Conservation (phyloP, 2,113 vertebrate genomes). For the Carassius gibelio region DNA sequence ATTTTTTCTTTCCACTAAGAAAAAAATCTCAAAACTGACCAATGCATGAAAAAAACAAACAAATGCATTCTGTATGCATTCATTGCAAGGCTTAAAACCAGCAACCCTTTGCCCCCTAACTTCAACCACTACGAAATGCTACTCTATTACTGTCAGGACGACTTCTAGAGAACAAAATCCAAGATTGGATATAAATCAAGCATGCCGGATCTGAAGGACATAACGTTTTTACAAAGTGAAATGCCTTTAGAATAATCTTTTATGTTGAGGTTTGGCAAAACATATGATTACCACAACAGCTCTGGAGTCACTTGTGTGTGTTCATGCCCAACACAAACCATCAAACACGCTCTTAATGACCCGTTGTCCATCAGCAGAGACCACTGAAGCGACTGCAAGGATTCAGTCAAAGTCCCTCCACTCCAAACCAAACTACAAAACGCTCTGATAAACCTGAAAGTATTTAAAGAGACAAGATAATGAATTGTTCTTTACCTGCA, state of each 20-base stretch:
- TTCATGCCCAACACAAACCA: neutral
- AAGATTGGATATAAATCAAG: slow-evolving; percentile 7
- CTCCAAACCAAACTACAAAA: neutral
- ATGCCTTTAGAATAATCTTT: neutral
- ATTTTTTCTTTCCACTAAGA: neutral
- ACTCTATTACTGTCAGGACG: neutral
- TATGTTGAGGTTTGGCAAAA: neutral
- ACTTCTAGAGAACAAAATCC: slow-evolving; percentile 7
- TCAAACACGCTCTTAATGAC: neutral
- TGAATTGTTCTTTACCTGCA: slow-evolving; percentile 14
- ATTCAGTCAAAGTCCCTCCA: slow-evolving; percentile 1
- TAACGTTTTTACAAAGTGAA: neutral
- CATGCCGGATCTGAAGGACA: neutral
- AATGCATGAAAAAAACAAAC: neutral
- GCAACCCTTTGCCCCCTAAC: neutral
- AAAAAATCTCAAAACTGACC: neutral
- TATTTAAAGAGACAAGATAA: slow-evolving; percentile 39
- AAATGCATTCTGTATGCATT: no score
- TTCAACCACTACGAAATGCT: neutral
- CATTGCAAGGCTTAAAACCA: neutral
- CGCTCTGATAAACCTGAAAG: slow-evolving; percentile 12
- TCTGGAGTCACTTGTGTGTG: neutral
- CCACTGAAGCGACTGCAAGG: neutral
- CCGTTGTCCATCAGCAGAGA: neutral
- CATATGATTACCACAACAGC: neutral